Conservation (phyloP, 2,113 vertebrate genomes). For the Oceanites oceanicus region DNA sequence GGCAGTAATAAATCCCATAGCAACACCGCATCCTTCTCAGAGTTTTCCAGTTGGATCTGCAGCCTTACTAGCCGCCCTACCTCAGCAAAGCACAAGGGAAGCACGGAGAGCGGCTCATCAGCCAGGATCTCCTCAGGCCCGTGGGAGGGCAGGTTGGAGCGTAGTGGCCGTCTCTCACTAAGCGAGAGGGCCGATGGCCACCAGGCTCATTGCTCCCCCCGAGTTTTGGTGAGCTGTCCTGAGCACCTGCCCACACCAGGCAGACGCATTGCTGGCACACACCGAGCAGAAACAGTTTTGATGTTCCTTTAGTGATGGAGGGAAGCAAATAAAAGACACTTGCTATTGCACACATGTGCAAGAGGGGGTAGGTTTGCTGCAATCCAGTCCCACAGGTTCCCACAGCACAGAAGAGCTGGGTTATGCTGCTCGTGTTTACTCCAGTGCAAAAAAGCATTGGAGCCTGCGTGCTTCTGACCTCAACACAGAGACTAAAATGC, state of each 20-base stretch:
- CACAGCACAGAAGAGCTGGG: not conserved
- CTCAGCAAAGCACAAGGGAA: not conserved
- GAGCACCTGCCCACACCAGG: not conserved
- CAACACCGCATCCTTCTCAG: not conserved
- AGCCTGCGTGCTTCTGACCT: not conserved
- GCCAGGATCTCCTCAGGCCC: not conserved
- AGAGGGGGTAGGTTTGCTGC: not conserved
- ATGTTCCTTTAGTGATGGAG: not conserved
- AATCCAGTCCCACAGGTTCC: not conserved
- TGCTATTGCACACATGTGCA: fast-evolving
- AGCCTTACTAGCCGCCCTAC: not conserved
- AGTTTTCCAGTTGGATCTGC: not conserved
- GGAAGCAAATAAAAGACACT: not conserved
- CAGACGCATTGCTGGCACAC: fast-evolving
- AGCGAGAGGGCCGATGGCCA: fast-evolving
- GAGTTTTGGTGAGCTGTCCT: not conserved
- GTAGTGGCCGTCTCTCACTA: fast-evolving
- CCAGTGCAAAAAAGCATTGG: not conserved
- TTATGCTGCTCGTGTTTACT: not conserved
- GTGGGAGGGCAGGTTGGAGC: fast-evolving
- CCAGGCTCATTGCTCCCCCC: not conserved
- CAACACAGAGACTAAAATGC: not conserved
- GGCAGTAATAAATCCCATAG: not conserved
- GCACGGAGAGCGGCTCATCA: not conserved
- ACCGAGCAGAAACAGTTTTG: not conserved